Conservation (phyloP, 2,888 invertebrate species). For the Agrypnus murinus region DNA sequence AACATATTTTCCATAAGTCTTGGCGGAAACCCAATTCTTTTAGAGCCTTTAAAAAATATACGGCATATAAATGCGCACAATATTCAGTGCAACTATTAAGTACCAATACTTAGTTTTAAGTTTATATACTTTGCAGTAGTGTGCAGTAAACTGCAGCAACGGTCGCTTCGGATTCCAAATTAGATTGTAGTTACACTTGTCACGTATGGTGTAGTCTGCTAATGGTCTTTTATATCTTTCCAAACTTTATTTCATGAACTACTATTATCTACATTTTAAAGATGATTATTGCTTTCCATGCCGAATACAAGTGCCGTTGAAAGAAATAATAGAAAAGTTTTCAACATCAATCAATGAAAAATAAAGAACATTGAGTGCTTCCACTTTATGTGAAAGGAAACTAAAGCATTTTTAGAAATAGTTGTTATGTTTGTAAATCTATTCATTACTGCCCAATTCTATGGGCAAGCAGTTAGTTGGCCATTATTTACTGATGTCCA, state of each 20-base stretch:
- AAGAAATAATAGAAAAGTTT: too few species aligned
- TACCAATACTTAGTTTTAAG: conserved; percentile 14
- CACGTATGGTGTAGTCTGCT: conserved; percentile 37
- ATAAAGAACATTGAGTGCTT: too few species aligned
- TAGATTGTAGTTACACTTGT: conserved; percentile 21
- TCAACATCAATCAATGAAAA: too few species aligned
- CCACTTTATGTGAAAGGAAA: too few species aligned
- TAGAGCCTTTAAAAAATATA: conserved; percentile 30
- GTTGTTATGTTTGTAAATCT: too few species aligned
- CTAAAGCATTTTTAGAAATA: too few species aligned
- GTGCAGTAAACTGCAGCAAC: conserved; percentile 27
- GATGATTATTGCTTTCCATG: too few species aligned
- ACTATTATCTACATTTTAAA: too few species aligned
- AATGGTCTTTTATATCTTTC: conserved; percentile 34
- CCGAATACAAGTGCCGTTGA: too few species aligned
- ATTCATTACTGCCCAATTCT: too few species aligned
- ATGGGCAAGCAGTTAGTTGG: too few species aligned
- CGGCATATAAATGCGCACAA: conserved; percentile 8
- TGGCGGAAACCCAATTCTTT: conserved; percentile 23
- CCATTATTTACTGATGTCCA: too few species aligned
- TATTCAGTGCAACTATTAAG: background rate
- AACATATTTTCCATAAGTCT: conserved; percentile 28
- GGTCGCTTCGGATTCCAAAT: conserved; percentile 22
- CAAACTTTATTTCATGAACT: conserved; percentile 16
- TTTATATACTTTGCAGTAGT: conserved; percentile 27